Evolutionary conservation across 2,888 invertebrate genomes (phyloP).

Genomic region (Girardia tigrina): DNA sequence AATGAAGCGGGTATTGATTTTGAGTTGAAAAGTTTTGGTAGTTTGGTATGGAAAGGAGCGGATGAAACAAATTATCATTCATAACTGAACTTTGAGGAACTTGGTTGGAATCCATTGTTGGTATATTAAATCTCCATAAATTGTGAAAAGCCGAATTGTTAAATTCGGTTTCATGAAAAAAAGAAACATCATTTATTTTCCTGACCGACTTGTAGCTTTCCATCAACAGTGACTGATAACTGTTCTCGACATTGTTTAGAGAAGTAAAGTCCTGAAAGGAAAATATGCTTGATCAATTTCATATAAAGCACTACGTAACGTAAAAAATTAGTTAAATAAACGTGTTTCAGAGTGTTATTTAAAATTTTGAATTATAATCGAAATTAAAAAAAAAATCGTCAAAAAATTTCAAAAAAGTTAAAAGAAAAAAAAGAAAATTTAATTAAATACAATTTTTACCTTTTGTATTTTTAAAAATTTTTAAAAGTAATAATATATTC

Average conservation of each 20-base stretch:
- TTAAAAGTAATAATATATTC: too few species aligned
- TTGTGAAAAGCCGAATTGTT: background rate
- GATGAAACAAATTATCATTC: background rate
- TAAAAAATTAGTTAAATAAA: too few species aligned
- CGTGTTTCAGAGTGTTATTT: too few species aligned
- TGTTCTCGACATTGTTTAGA: background rate
- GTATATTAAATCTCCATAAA: background rate
- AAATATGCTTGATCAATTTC: too few species aligned
- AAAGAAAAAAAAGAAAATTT: too few species aligned
- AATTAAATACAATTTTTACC: too few species aligned
- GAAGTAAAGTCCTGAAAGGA: background rate
- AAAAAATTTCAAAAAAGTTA: too few species aligned
- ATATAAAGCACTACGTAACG: too few species aligned
- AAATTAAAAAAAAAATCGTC: too few species aligned
- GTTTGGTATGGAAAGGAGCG: background rate
- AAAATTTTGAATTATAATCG: too few species aligned
- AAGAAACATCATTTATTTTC: background rate
- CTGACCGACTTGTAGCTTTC: background rate
- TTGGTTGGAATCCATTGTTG: background rate
- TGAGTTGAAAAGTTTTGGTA: background rate
- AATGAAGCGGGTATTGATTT: background rate
- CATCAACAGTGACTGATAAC: background rate
- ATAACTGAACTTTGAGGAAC: background rate
- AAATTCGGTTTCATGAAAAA: background rate
- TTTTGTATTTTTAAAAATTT: too few species aligned